Percentiles rank a stretch among this genome's conserved stretches.
Conservation (phyloP, 2,797 vertebrate species). For the Pantherophis vulpinus region DNA sequence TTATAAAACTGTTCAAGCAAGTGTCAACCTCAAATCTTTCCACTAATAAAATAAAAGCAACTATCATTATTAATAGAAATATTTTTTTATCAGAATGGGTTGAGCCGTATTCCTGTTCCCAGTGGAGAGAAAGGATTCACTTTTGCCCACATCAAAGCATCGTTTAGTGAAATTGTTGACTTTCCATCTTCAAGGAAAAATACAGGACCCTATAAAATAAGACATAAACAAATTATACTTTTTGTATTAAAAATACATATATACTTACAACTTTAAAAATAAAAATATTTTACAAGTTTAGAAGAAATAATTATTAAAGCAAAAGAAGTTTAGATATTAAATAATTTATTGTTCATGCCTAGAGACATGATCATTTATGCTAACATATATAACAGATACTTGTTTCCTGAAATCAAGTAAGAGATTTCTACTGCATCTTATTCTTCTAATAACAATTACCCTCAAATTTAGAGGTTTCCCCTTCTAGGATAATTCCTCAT, state of each 20-base stretch:
- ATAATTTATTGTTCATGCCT: not conserved
- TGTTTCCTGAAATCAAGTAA: not conserved
- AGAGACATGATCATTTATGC: not conserved
- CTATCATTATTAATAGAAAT: slow-evolving; percentile 1
- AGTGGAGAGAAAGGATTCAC: slow-evolving; percentile 97
- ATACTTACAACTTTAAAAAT: not conserved
- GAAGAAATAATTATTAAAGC: slow-evolving; percentile 2
- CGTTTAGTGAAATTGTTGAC: slow-evolving; percentile 91
- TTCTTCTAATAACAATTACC: not conserved
- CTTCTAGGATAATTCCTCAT: not conserved
- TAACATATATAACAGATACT: not conserved
- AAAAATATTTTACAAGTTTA: not conserved
- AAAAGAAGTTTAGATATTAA: not conserved
- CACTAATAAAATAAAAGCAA: slow-evolving; percentile 48
- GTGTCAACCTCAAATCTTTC: slow-evolving; percentile 33
- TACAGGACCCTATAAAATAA: slow-evolving; percentile 81
- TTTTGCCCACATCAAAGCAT: slow-evolving; percentile 98
- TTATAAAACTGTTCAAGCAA: slow-evolving; percentile 39
- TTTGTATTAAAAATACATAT: not conserved
- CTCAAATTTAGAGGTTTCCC: not conserved
- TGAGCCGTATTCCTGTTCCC: slow-evolving; percentile 92
- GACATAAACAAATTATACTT: not conserved
- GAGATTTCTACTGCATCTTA: not conserved
- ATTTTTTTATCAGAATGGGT: slow-evolving; percentile 83
- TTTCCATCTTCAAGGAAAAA: slow-evolving; percentile 95